A percentile compares a stretch with the other conserved stretches of the same genome.
These are phyloP conservation scores for Sceloporus undulatus DNA, from an alignment of 2,113 vertebrate species.

Conservation along the genomic window DNA sequence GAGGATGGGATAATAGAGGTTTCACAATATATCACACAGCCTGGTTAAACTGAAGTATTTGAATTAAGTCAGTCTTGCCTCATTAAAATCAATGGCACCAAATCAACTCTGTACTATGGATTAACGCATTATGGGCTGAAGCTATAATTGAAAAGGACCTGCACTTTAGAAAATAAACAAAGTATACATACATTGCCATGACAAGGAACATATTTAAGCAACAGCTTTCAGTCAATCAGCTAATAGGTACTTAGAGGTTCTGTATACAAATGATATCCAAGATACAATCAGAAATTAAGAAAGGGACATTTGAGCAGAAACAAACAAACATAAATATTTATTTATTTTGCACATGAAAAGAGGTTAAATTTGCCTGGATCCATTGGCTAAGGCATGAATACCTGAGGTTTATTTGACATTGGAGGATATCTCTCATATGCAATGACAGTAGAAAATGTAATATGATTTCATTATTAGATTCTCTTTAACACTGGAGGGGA, in stretches of 20 bases:
- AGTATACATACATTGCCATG: background rate
- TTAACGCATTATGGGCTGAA: background rate
- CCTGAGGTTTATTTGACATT: no score
- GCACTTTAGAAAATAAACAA: background rate
- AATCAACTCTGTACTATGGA: background rate
- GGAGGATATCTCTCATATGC: no score
- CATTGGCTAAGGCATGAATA: background rate
- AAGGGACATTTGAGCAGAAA: no score
- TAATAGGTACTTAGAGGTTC: no score
- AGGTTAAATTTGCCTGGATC: background rate
- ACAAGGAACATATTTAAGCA: background rate
- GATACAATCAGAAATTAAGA: no score
- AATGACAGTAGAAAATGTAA: no score
- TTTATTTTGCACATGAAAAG: background rate
- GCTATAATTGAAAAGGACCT: background rate
- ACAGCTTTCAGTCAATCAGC: background rate
- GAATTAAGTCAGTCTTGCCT: background rate
- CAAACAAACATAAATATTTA: no score
- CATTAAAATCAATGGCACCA: background rate
- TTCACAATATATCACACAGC: background rate
- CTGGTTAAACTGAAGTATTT: background rate
- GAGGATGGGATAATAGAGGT: background rate
- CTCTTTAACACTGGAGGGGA: no score
- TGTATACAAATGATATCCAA: no score
- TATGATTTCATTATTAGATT: no score